phyloP scores from a whole-genome alignment of 2,113 vertebrate genomes.

The Pteronura brasiliensis region DNA sequence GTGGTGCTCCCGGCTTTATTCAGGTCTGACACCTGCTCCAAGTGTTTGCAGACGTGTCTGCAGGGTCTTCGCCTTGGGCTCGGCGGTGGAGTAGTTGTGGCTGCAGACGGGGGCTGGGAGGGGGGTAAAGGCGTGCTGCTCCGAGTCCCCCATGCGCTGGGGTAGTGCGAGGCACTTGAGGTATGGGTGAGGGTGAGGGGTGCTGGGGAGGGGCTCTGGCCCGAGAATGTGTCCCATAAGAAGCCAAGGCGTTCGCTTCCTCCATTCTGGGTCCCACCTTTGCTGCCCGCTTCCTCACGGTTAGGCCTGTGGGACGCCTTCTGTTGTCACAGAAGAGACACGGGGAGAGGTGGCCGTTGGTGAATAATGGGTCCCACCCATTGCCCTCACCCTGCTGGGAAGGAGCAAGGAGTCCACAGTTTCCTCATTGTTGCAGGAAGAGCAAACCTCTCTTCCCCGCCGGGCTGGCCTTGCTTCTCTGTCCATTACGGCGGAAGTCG shows the following conservation, averaged over 20 bases:
- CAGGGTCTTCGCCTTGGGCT: not conserved
- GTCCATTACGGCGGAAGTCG: not conserved
- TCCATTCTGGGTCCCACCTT: not conserved
- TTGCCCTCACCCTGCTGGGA: not conserved
- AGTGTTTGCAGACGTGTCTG: not conserved
- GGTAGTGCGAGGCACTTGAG: not conserved
- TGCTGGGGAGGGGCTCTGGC: fast-evolving
- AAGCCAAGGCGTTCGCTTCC: not conserved
- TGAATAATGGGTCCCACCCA: fast-evolving
- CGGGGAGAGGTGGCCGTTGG: not conserved
- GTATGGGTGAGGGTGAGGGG: not conserved
- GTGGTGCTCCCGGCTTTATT: not conserved
- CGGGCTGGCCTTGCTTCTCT: not conserved
- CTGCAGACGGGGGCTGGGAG: not conserved
- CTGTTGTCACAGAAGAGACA: not conserved
- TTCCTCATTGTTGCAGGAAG: not conserved
- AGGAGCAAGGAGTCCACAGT: not conserved
- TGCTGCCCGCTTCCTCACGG: not conserved
- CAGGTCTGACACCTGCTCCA: fast-evolving
- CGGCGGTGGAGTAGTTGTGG: not conserved
- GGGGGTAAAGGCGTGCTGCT: not conserved
- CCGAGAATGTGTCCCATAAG: not conserved
- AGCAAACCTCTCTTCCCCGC: not conserved
- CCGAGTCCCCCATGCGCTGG: fast-evolving
- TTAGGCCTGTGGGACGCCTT: not conserved